Evolutionary conservation across 2,888 invertebrate species (phyloP), one percentile per base, ranked within the genome.

Genomic region (Drosophila vallismaia): DNA sequence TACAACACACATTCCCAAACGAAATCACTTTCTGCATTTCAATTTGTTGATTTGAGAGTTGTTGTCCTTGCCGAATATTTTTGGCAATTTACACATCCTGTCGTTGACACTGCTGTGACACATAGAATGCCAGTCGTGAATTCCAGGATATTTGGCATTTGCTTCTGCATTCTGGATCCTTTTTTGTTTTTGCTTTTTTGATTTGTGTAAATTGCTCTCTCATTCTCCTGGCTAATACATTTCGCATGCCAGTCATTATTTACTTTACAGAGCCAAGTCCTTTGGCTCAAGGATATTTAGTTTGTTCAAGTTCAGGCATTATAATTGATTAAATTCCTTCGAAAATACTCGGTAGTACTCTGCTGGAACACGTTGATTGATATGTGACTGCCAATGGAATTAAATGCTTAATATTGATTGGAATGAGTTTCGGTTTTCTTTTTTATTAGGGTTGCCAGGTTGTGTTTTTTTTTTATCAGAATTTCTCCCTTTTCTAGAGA

Each of bases 401-500:
- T 79, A 82, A 83, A 79, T 69, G 88, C 73, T 86, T 87, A 79
- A 83, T 76, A 71, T 59, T 85, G 79, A 79, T 87, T 85, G 82
- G 82, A 83, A 83, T 87, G 73, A 82, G 28, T 28, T 28, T 28
- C 2, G 28, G 4, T 28, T 28, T 6, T 4, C 26, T 26, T 6
- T 28, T 28, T 28, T 28, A 28, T 28, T 28, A 28, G 28, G 28
- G 5, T 28, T 28, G 28, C 28, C 6, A 6, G 28, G 28, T 4
- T 19, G 2, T 0, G 1, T 19, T 19, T 19, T 28, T 28, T 19
- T 19, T 19, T 19, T 19, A 1, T 1, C 2, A 1, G 19, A 19
- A 1, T 19, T 1, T 19, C 19, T 19, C 1, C 19, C 19, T 19
- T 19, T 19, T 19, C 19, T 19, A 19, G 19, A 19, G 19, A 19